Conservation (phyloP, 1,140 invertebrate genomes). For the Battus philenor region DNA sequence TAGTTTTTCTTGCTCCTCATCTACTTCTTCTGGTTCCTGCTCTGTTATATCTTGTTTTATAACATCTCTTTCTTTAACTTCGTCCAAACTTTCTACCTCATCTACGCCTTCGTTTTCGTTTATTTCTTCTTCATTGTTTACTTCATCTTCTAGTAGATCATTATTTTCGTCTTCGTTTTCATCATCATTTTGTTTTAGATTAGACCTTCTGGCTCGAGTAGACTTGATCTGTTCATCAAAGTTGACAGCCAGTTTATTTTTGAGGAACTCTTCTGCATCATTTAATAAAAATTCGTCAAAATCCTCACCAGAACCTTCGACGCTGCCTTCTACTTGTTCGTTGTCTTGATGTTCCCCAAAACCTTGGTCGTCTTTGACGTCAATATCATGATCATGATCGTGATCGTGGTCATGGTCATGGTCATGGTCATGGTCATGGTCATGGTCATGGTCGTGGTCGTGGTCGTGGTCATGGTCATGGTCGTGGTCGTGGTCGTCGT, state of each 20-base stretch:
- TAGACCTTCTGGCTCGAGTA: constrained; percentile 3
- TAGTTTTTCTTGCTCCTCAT: constrained; percentile 17
- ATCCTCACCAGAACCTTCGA: constrained; percentile 33
- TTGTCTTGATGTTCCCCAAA: too few relatives aligned
- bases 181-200: constrained; percentile 17
- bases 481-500: too few relatives aligned
- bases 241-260: constrained; percentile 15
- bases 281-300: constrained; percentile 15
- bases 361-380: background rate
- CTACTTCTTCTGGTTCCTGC: background rate
- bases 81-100: constrained; percentile 12
- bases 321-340: too few relatives aligned
- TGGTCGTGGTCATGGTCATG: too few relatives aligned
- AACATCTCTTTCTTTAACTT: constrained; percentile 13
- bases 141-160: constrained; percentile 14
- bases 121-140: constrained; percentile 16
- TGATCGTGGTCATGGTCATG: background rate
- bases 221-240: background rate
- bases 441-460: too few relatives aligned
- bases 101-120: constrained; percentile 15
- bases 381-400: constrained; percentile 5
- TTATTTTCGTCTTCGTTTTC: constrained; percentile 16
- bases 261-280: background rate
- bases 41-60: background rate
- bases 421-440: background rate